phyloP scores from a whole-genome alignment of 2,113 vertebrate genomes.

The Xiphorhynchus elegans region DNA sequence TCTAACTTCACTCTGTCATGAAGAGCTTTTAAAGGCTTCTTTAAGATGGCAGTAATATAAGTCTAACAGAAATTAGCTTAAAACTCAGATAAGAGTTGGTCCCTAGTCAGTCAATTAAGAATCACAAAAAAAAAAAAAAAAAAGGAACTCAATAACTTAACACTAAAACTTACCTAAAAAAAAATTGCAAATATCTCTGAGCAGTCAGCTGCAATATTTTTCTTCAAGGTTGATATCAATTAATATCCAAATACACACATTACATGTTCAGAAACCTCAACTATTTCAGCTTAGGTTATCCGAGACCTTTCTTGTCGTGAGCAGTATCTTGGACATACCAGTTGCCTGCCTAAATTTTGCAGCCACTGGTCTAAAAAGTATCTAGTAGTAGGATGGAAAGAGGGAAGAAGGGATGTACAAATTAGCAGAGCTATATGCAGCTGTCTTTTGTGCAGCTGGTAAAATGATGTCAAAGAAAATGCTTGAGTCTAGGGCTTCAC shows the following conservation, averaged over 20 bases:
- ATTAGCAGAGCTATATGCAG: not conserved
- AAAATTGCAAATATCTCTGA: not conserved
- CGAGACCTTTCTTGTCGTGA: not conserved
- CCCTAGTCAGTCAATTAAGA: not conserved
- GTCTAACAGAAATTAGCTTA: not conserved
- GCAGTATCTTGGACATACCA: not conserved
- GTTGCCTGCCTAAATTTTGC: not conserved
- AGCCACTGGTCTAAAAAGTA: not conserved
- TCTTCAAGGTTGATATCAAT: not conserved
- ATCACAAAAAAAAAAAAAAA: accelerated
- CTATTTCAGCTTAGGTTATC: not conserved
- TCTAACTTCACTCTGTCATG: not conserved
- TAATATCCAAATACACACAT: not conserved
- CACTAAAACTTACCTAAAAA: not conserved
- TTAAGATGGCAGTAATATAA: not conserved
- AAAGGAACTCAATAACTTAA: not conserved
- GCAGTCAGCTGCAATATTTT: not conserved
- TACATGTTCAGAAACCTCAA: not conserved
- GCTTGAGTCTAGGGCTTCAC: not conserved
- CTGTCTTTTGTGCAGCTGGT: accelerated
- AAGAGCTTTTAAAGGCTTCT: not conserved
- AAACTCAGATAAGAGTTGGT: not conserved
- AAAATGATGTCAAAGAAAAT: not conserved
- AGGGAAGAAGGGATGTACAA: not conserved
- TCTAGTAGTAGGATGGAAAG: not conserved